phyloP scores from a whole-genome alignment of 2,113 vertebrate species.

The Tauraco erythrolophus region DNA sequence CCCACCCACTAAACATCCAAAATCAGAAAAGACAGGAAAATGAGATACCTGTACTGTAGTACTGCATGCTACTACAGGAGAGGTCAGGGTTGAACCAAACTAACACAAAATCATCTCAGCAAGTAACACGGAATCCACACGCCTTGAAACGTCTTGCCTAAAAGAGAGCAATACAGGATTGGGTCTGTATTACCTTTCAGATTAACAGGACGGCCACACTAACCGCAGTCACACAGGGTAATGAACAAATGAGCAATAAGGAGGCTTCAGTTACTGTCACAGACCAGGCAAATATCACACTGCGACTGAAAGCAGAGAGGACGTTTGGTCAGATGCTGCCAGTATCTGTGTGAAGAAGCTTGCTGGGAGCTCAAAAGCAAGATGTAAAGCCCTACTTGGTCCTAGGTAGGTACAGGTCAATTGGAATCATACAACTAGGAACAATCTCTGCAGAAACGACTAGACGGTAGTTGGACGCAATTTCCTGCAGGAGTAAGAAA shows the following conservation, averaged over 20 bases:
- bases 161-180: not conserved
- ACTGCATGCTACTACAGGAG: not conserved
- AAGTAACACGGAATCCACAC: not conserved
- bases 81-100: not conserved
- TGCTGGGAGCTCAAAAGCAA: not conserved
- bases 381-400: not conserved
- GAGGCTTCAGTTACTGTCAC: not conserved
- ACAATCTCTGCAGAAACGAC: not conserved
- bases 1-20: rapidly evolving
- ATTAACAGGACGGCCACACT: not conserved
- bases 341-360: not conserved
- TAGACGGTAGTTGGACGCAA: not conserved
- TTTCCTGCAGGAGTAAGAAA: not conserved
- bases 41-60: not conserved
- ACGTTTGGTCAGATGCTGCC: not conserved
- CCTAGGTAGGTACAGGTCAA: not conserved
- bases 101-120: not conserved
- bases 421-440: not conserved
- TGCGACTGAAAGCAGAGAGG: not conserved
- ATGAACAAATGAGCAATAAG: not conserved
- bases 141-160: not conserved
- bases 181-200: not conserved
- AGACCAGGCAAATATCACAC: not conserved
- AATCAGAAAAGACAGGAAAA: not conserved
- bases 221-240: not conserved